Percentiles rank a stretch among this genome's conserved stretches.
Evolutionary conservation across 2,888 invertebrate species (phyloP).

Genomic region (Carpatolechia fugitivella): DNA sequence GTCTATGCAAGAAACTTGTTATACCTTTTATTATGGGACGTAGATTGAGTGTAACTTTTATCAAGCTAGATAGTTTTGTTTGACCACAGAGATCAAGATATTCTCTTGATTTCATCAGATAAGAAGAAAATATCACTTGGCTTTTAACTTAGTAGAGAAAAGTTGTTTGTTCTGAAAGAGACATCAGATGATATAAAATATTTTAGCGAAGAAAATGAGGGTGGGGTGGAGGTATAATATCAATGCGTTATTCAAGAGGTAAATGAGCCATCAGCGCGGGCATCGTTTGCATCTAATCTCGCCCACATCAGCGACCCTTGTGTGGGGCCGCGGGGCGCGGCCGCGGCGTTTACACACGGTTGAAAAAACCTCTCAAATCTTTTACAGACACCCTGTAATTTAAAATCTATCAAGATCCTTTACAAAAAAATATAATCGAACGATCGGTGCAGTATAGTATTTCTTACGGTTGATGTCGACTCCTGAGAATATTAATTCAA

Average conservation of each 20-base stretch:
- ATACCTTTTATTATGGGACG: not conserved
- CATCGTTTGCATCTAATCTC: constrained; percentile 75
- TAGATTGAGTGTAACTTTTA: not conserved
- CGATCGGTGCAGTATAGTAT: no score
- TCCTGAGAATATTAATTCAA: no score
- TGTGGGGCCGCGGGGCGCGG: constrained; percentile 35
- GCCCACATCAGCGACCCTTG: constrained; percentile 52
- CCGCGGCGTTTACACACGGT: not conserved
- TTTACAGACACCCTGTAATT: not conserved
- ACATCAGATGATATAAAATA: not conserved
- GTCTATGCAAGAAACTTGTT: not conserved
- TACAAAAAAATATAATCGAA: no score
- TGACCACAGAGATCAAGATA: constrained; percentile 1
- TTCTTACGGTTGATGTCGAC: no score
- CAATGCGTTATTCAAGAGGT: constrained; percentile 70
- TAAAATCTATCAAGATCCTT: not conserved
- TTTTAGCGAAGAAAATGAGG: constrained; percentile 21
- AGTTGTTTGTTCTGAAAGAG: not conserved
- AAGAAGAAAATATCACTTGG: not conserved
- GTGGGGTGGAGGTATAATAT: constrained; percentile 48
- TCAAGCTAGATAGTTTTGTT: not conserved
- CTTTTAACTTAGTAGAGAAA: not conserved
- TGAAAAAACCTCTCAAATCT: not conserved
- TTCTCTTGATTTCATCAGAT: constrained; percentile 1
- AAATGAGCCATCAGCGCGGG: constrained; percentile 72